Base-by-base conservation (phyloP, 2,888 invertebrate genomes). In the Acholoe squamosa region DNA sequence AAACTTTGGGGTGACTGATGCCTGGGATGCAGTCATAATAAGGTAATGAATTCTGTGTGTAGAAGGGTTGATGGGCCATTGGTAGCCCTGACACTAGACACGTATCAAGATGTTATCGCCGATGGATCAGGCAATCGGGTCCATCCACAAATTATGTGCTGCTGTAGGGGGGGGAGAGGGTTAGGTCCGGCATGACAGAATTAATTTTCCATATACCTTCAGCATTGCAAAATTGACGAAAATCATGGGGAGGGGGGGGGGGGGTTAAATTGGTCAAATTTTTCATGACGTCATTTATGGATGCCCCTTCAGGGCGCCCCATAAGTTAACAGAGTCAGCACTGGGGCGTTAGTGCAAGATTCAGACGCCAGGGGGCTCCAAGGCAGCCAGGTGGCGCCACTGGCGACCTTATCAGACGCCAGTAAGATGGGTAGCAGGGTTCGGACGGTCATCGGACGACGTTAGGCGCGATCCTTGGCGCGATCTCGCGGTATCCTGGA, bases 391-490 rank as follows among this genome's bases (percentile, higher is more conserved):
- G 61, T 61, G 61, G 61, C 61, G 61, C 61, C 61, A 61, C 61
- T 61, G 61, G 22, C 61, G 61, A 61, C 61, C 19, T 61, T 61
- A 61, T 61, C 61, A 61, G 61, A 61, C 61, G 61, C 5, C n/a
- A 61, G 61, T n/a, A 61, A 61, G 61, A 61, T 0, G 61, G 22
- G 61, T n/a, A 3, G 61, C 61, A 19, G 61, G 22, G 61, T 61
- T 61, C 19, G 61, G 61, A 19, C 43, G 5, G 43, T 43, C 43
- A 43, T 43, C 43, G 5, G 43, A n/a, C 61, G 61, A n/a, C 61
- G 61, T 61, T 61, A 61, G 71, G 28, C 71, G 71, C 71, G 71
- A 71, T 71, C 71, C 28, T 22, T 7, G 71, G 28, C 71, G 31
- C 14, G 71, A 71, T 71, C 28, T 28, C 71, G 71, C 71, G 61